Evolutionary conservation across 2,888 invertebrate species (phyloP), one percentile per base, ranked within the genome.

Genomic region (Sphaerophoria taeniata): DNA sequence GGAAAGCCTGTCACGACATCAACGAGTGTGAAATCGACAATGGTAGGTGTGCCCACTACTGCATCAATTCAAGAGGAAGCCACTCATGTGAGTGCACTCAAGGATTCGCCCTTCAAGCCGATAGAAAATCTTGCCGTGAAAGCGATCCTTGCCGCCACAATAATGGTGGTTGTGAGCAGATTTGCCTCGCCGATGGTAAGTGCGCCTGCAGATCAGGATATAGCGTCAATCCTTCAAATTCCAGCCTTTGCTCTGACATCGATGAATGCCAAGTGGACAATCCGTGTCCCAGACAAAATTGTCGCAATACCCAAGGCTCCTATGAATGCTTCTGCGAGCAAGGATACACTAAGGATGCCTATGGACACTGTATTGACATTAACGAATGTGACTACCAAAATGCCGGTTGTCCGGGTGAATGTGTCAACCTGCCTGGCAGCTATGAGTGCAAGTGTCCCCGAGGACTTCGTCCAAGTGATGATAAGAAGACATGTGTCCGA

Each of bases 321-420:
- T 94, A 92, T 51, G 92, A 92, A 80, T 96, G 96, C 89, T 90
- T 90, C n/a, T 96, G 96, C 88, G 93, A 93, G 12, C 89, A 91
- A 2, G 95, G 95, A 0, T 94, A 92, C 88, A 88, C 89, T 6
- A 90, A 94, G 6, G 92, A 92, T 5, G 89, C 90, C 14, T 93
- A 93, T 61, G 92, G 92, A 16, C 91, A 93, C 4, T 94, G 94
- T 83, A 87, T 90, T n/a, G 94, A 94, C 88, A 89, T 94, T 9
- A 92, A 95, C 88, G 94, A 94, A 89, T 94, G 94, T 86, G 88
- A 90, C 11, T 87, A 88, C 6, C 69, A 90, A 43, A 92, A 92
- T 83, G 92, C 91, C 1, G 92, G 92, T 9, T 91, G 93, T 88
- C 67, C 90, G 77, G 88, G 88, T 16, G 86, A 84, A 33, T 94